Evolutionary conservation across 2,113 vertebrate genomes (phyloP).

Genomic region (Neofelis nebulosa): DNA sequence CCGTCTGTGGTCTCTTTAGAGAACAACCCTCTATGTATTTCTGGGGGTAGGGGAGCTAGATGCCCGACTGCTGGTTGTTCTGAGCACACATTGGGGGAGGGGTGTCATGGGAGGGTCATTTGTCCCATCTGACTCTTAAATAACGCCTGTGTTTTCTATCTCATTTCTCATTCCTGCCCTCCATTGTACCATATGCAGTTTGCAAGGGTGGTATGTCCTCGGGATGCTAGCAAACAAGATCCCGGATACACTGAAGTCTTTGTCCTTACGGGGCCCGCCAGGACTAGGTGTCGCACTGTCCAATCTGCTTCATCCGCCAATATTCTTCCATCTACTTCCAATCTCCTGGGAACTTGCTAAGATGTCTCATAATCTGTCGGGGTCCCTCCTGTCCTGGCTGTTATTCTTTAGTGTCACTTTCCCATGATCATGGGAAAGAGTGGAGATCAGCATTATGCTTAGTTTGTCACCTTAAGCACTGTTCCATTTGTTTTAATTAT

Average conservation of each 20-base stretch:
- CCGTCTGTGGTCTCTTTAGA: neutral
- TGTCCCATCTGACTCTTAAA: neutral
- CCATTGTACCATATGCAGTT: neutral
- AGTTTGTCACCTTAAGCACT: neutral
- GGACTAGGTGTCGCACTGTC: rapidly evolving
- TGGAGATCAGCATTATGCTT: neutral
- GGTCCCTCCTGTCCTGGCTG: neutral
- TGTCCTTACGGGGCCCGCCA: rapidly evolving
- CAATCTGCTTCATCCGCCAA: neutral
- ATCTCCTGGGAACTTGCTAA: neutral
- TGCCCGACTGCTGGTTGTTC: neutral
- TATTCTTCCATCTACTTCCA: neutral
- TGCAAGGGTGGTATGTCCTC: neutral
- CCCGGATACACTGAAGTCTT: neutral
- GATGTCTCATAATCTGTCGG: too few species aligned
- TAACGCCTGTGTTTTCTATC: neutral
- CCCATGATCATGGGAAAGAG: neutral
- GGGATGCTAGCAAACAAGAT: neutral
- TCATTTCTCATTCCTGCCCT: neutral
- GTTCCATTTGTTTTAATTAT: neutral
- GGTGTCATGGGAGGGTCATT: neutral
- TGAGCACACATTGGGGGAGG: neutral
- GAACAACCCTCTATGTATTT: neutral
- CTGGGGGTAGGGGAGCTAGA: too few species aligned
- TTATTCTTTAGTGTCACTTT: neutral